Percentiles rank a stretch among this genome's conserved stretches.
Evolutionary conservation across 1,140 invertebrate genomes (phyloP).

Genomic region (Epicauta chinensis): DNA sequence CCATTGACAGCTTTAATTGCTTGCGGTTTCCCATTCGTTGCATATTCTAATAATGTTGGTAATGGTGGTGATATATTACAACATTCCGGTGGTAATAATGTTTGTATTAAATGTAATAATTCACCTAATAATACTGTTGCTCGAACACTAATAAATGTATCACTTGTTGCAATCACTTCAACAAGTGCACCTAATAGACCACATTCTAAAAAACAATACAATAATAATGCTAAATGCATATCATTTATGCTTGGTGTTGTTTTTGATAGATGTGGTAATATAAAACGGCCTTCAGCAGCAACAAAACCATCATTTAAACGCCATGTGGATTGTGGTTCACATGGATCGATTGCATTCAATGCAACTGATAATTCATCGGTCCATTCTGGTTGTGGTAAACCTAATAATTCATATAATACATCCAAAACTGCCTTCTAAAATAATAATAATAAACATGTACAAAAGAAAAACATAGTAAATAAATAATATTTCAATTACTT

Average conservation of each 20-base stretch:
- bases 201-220: constrained; percentile 81
- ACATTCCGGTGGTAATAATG: constrained; percentile 76
- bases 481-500: constrained; percentile 40
- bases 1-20: constrained; percentile 76
- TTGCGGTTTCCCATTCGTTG: constrained; percentile 66
- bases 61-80: constrained; percentile 74
- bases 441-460: constrained; percentile 13
- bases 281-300: constrained; percentile 74
- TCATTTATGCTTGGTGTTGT: constrained; percentile 85
- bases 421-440: constrained; percentile 83
- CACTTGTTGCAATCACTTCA: constrained; percentile 83
- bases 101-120: constrained; percentile 78
- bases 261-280: constrained; percentile 74
- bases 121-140: constrained; percentile 84
- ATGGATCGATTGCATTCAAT: constrained; percentile 78
- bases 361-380: constrained; percentile 86
- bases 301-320: constrained; percentile 88
- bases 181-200: constrained; percentile 83
- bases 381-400: constrained; percentile 79
- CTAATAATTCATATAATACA: constrained; percentile 82
- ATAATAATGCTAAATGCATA: constrained; percentile 81
- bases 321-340: constrained; percentile 75
- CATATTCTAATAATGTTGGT: constrained; percentile 71
- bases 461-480: constrained; percentile 6
- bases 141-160: constrained; percentile 81